Base-by-base conservation (phyloP, 2,888 invertebrate genomes). In the Tipula lateralis region DNA sequence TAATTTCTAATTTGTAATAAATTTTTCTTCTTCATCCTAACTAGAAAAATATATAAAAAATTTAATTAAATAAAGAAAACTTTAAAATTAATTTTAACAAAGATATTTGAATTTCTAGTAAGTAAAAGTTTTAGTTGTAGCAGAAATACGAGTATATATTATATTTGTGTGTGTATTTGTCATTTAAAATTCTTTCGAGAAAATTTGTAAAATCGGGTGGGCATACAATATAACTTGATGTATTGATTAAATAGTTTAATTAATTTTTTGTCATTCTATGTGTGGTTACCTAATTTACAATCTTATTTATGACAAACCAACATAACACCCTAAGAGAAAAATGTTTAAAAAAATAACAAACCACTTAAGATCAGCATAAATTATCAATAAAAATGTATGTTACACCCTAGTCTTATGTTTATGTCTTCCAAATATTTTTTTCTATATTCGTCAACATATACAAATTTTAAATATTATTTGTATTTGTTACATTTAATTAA, bases 401-500 rank as follows among this genome's bases (percentile, higher is more conserved):
- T 50, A 50, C 81, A 81, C 81, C 81, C 81, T 81, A 29, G 44
- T 50, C 16, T 5, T 16, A 50, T 81, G 12, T 81, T 1, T 81
- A 29, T 81, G 12, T 81, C 29, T 13, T 19, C 81, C 81, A n/a
- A 30, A 2, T 81, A 81, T 36, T 36, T 32, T 32, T 34, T 36
- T 36, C 12, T 81, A 29, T 81, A 12, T 30, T 36, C 12, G 2
- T 29, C 29, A 29, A 29, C 29, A 81, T 9, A 81, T 4, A 81
- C 29, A 36, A 81, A 16, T 50, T 50, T 50, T 50, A 16, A 50
- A 50, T 81, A n/a, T 81, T 81, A 81, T 81, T 81, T 81, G 81
- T 81, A 13, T 81, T 81, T 81, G 81, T 29, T 29, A 81, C 13
- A 81, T 81, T 81, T 81, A 81, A 81, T 81, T 81, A 81, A 81